Percentiles rank a stretch among this genome's conserved stretches.
Evolutionary conservation across 2,888 invertebrate genomes (phyloP).

Genomic region (Microctonus brassicae): DNA sequence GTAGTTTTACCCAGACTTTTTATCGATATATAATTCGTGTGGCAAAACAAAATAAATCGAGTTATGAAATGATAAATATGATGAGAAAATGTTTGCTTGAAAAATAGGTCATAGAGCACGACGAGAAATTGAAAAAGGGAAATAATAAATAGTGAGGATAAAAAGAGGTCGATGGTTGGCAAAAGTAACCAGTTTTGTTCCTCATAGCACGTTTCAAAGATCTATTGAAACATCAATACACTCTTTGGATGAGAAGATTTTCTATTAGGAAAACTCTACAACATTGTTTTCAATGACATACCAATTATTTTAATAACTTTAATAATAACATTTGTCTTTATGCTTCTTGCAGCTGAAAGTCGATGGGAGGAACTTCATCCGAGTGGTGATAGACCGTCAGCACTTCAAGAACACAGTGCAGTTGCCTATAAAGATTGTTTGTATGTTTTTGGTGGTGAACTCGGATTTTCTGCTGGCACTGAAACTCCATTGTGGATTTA

Average conservation of each 20-base stretch:
- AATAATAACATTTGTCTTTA: conserved; percentile 2
- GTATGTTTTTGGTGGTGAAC: conserved; percentile 90
- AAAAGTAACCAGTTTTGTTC: background rate
- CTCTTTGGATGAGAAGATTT: background rate
- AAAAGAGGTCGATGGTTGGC: conserved; percentile 5
- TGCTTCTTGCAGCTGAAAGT: conserved; percentile 74
- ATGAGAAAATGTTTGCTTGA: conserved; percentile 3
- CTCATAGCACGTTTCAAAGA: background rate
- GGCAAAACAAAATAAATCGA: background rate
- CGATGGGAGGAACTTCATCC: conserved; percentile 82
- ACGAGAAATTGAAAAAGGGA: background rate
- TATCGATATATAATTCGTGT: background rate
- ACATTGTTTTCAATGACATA: background rate
- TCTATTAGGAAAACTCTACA: background rate
- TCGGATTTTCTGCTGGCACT: conserved; percentile 81
- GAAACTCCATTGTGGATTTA: conserved; percentile 91
- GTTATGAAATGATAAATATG: background rate
- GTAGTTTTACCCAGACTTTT: background rate
- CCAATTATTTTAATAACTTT: conserved; percentile 15
- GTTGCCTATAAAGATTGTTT: conserved; percentile 82
- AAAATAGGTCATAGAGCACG: background rate
- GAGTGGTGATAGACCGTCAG: conserved; percentile 80
- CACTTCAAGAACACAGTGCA: conserved; percentile 87
- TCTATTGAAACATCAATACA: background rate
- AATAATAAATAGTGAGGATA: background rate